Evolutionary conservation across 92 coral and sea anemone species (phyloP).

Genomic region (Ricordea florida): DNA sequence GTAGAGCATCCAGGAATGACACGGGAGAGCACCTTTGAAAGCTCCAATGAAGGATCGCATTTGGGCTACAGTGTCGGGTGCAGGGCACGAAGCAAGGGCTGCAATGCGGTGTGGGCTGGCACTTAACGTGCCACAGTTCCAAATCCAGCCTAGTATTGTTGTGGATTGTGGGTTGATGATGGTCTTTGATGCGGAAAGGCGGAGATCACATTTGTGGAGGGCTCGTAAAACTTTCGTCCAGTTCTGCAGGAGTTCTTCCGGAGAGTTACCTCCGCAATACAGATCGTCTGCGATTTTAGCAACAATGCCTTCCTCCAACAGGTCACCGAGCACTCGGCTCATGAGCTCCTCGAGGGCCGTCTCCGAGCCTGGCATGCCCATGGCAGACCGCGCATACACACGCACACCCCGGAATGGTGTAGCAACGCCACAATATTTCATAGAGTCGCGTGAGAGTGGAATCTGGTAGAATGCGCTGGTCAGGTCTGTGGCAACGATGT

Average conservation of each 20-base stretch:
- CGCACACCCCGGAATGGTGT: constrained; percentile 44
- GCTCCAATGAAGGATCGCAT: constrained; percentile 59
- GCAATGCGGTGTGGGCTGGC: constrained; percentile 63
- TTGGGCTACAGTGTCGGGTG: constrained; percentile 38
- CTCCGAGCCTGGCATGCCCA: constrained; percentile 67
- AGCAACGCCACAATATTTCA: constrained; percentile 58
- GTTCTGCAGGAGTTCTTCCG: constrained; percentile 41
- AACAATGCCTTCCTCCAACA: constrained; percentile 37
- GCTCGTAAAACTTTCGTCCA: constrained; percentile 37
- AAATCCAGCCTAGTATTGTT: constrained; percentile 47
- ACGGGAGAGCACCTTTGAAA: constrained; percentile 55
- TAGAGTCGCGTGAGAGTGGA: constrained; percentile 43
- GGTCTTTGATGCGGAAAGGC: constrained; percentile 49
- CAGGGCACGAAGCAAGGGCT: constrained; percentile 45
- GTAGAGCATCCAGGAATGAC: constrained; percentile 58
- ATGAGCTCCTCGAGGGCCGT: constrained; percentile 60
- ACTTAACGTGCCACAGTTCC: constrained; percentile 38
- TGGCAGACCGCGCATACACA: constrained; percentile 45
- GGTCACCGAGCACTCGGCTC: constrained; percentile 55
- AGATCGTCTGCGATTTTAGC: constrained; percentile 49
- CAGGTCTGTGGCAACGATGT: constrained; percentile 49
- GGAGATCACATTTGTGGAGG: constrained; percentile 48
- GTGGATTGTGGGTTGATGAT: constrained; percentile 44
- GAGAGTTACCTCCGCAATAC: constrained; percentile 36
- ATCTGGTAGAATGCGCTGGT: constrained; percentile 71